Evolutionary conservation across 1,140 invertebrate species (phyloP).

Genomic region (Lordiphosa collinella): DNA sequence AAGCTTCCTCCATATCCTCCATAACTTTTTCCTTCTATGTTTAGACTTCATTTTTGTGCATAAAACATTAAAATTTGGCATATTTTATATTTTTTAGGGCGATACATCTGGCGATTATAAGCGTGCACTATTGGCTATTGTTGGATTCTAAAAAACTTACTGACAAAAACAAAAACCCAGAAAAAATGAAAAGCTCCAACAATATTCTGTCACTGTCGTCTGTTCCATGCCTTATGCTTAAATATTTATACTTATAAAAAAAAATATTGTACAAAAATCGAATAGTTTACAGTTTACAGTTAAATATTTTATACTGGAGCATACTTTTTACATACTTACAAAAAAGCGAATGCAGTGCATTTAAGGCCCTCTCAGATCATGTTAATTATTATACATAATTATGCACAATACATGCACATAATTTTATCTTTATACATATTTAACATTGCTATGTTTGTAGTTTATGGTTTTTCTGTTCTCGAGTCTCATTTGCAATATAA

Average conservation of each 20-base stretch:
- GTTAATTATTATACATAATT: constrained; percentile 53
- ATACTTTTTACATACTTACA: constrained; percentile 21
- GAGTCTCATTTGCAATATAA: constrained; percentile 57
- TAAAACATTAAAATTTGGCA: constrained; percentile 68
- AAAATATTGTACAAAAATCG: constrained; percentile 56
- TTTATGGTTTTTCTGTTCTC: constrained; percentile 36
- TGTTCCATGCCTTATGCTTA: constrained; percentile 64
- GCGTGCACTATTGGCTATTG: constrained; percentile 89
- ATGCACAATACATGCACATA: constrained; percentile 61
- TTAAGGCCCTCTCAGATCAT: constrained; percentile 58
- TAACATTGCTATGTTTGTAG: constrained; percentile 31
- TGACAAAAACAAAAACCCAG: constrained; percentile 17
- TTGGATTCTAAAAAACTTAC: constrained; percentile 83
- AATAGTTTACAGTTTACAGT: constrained; percentile 46
- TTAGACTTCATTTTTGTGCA: constrained; percentile 51
- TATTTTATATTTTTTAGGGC: constrained; percentile 85
- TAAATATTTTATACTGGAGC: constrained; percentile 46
- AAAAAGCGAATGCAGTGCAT: constrained; percentile 48
- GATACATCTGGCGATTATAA: constrained; percentile 96
- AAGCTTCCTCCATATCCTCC: not conserved
- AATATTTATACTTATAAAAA: constrained; percentile 12
- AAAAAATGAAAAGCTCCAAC: constrained; percentile 35
- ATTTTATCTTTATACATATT: constrained; percentile 28
- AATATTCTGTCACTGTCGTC: constrained; percentile 47
- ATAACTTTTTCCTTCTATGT: constrained; percentile 11